Base-by-base conservation (phyloP, 2,797 vertebrate species). In the Glossophaga mutica region DNA sequence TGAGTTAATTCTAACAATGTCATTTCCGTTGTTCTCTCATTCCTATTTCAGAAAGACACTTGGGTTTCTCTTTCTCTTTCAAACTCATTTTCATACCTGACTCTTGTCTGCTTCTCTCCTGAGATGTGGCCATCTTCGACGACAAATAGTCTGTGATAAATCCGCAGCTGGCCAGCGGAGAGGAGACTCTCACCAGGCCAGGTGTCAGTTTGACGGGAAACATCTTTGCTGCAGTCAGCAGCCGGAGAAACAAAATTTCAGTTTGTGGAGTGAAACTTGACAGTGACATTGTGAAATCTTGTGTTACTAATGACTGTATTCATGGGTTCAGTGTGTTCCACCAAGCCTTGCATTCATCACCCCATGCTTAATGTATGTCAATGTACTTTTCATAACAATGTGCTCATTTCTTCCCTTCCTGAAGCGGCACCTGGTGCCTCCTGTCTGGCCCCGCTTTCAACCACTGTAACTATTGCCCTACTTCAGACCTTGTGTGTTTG, bases 71-170 rank as follows among this genome's bases (percentile, higher is more conserved):
- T 81, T 57, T 68, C 15, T 92, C 93, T 52, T 65, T 42, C 48
- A 48, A 48, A 70, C 4, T 85, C 42, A 37, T 34, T 91, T 57
- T 77, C 26, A 57, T 37, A 29, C 1, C 2, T 21, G 86, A 7
- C 18, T 92, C 24, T 94, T 91, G 6, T 73, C 55, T 89, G 37
- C 57, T 93, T 68, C 76, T 94, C 86, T 85, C 39, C 59, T 12
- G 39, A 91, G 3, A 2, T 19, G 26, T 14, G 83, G 91, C 67
- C n/a, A 67, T 71, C 50, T 83, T 37, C 74, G 37, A 48, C 76
- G 71, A 91, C 68, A 22, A 78, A 82, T 44, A 52, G 11, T 22
- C 82, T 96, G 96, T 88, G 88, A 44, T 92, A 97, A 97, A 1
- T 18, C 50, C 87, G 79, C 6, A 5, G 32, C 48, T 4, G 77